Conservation (phyloP, 2,888 invertebrate species). For the Amphimallon solstitiale region DNA sequence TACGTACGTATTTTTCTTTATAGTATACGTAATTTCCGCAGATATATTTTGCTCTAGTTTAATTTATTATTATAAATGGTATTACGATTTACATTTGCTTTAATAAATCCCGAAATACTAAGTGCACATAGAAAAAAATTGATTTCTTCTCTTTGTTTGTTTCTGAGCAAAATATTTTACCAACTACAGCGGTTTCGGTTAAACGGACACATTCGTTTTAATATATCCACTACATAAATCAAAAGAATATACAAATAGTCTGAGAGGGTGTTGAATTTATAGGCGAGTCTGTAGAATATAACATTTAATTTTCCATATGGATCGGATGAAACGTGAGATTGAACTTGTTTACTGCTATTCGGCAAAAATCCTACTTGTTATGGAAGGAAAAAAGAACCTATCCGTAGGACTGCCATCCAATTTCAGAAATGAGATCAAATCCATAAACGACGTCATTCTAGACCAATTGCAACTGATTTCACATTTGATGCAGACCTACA, state of each 20-base stretch:
- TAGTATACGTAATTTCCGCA: too few relatives aligned
- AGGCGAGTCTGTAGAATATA: neutral
- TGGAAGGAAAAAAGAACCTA: constrained; percentile 10
- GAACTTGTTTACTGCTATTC: constrained; percentile 21
- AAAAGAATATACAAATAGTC: neutral
- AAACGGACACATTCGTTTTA: constrained; percentile 14
- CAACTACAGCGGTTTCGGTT: neutral
- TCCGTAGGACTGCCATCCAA: constrained; percentile 22
- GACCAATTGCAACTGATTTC: constrained; percentile 25
- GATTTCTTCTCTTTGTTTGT: neutral
- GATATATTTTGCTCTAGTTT: too few relatives aligned
- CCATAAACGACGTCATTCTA: constrained; percentile 23
- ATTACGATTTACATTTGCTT: too few relatives aligned
- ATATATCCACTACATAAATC: constrained; percentile 22
- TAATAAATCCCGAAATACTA: neutral
- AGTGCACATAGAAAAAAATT: neutral
- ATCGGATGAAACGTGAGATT: constrained; percentile 8
- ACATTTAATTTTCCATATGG: constrained; percentile 27
- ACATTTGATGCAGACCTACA: constrained; percentile 27
- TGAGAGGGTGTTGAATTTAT: constrained; percentile 14
- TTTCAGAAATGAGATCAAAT: constrained; percentile 29
- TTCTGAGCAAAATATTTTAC: neutral
- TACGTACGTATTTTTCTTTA: too few relatives aligned
- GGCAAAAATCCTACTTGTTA: constrained; percentile 9
- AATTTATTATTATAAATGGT: too few relatives aligned